Evolutionary conservation across 2,797 vertebrate species (phyloP).

Genomic region (Coilia nasus): DNA sequence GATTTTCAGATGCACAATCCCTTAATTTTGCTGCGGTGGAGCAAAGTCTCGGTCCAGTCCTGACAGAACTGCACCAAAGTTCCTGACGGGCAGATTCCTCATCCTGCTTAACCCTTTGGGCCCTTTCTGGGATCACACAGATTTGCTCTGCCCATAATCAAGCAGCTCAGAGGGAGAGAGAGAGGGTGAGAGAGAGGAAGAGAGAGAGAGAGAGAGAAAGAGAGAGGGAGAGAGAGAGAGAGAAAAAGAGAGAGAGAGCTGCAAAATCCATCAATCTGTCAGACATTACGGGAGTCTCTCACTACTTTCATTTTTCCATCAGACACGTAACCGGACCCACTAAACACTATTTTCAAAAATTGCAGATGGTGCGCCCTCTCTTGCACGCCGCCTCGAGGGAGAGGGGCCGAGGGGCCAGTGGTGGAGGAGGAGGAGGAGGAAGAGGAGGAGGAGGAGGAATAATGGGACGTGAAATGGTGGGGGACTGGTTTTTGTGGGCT

Average conservation of each 20-base stretch:
- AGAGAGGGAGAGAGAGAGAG: too few relatives aligned
- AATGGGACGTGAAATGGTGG: constrained; percentile 42
- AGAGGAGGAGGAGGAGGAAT: constrained; percentile 44
- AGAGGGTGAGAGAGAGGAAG: too few relatives aligned
- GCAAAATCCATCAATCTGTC: constrained; percentile 72
- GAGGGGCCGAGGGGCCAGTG: constrained; percentile 17
- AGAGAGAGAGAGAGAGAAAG: too few relatives aligned
- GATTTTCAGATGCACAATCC: background rate
- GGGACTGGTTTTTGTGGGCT: constrained; percentile 43
- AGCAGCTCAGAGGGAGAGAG: constrained; percentile 55
- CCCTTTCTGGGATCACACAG: constrained; percentile 54
- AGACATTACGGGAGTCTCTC: constrained; percentile 55
- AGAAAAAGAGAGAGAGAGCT: constrained; percentile 65
- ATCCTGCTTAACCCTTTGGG: constrained; percentile 61
- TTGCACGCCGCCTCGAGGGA: constrained; percentile 49
- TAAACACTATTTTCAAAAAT: constrained; percentile 68
- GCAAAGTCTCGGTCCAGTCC: background rate
- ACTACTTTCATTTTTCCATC: constrained; percentile 74
- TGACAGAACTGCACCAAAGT: constrained; percentile 2
- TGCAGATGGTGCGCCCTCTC: constrained; percentile 67
- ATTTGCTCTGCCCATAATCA: constrained; percentile 64
- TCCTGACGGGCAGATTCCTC: constrained; percentile 31
- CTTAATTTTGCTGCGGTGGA: background rate
- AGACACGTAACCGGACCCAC: constrained; percentile 67
- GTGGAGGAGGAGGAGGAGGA: constrained; percentile 41